These are phyloP conservation scores for Enteromius paludinosus DNA, from an alignment of 2,797 vertebrate genomes.

Conservation along the genomic window DNA sequence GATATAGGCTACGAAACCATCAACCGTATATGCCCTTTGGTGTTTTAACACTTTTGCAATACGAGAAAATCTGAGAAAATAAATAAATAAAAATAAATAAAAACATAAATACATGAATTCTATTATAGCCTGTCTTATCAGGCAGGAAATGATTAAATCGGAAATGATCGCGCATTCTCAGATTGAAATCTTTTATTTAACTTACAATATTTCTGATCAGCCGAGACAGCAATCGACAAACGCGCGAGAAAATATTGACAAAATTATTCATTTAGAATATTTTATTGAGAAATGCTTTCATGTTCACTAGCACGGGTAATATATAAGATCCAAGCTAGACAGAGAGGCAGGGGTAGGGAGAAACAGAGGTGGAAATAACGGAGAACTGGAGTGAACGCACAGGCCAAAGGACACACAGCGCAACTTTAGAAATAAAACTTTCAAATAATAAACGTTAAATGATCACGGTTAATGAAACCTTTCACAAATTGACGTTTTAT, in stretches of 20 bases:
- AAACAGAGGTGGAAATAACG: background rate
- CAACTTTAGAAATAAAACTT: background rate
- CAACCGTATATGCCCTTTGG: background rate
- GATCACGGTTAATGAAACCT: background rate
- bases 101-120: background rate
- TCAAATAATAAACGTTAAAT: background rate
- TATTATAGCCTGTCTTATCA: conserved; percentile 3
- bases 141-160: background rate
- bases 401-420: conserved; percentile 37
- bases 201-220: conserved; percentile 36
- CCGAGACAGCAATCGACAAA: background rate
- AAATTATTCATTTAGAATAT: background rate
- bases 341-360: background rate
- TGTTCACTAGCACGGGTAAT: background rate
- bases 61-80: background rate
- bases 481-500: background rate
- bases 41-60: conserved; percentile 7
- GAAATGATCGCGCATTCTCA: background rate
- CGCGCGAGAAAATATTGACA: conserved; percentile 10
- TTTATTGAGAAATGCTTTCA: background rate
- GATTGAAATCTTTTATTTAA: background rate
- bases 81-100: background rate
- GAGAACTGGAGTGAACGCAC: conserved; percentile 11
- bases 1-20: background rate
- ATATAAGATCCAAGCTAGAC: background rate